Percentiles rank a stretch among this genome's conserved stretches.
These are phyloP conservation scores for Poecilus cupreus DNA, from an alignment of 2,888 invertebrate genomes.

Conservation along the genomic window DNA sequence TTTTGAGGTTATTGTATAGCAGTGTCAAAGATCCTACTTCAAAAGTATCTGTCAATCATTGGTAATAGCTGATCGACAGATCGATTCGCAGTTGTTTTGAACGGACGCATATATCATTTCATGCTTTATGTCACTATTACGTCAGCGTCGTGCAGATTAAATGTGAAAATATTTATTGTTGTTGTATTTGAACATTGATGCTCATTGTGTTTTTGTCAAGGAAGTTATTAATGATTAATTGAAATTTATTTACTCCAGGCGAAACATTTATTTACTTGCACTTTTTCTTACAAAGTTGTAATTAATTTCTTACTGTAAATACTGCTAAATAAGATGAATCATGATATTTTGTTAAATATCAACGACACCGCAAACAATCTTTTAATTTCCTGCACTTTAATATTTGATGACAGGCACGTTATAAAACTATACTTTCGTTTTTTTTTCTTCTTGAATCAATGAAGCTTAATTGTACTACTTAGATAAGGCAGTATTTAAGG, in stretches of 20 bases:
- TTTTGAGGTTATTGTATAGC: not conserved
- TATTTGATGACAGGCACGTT: too few relatives aligned
- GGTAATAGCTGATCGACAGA: not conserved
- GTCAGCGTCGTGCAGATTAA: slow-evolving; percentile 4
- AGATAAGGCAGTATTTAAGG: too few relatives aligned
- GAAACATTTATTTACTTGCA: not conserved
- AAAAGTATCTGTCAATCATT: not conserved
- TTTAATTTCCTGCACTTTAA: not conserved
- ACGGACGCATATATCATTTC: not conserved
- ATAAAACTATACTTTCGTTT: too few relatives aligned
- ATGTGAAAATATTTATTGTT: not conserved
- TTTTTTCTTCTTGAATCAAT: too few relatives aligned
- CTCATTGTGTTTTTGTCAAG: slow-evolving; percentile 18
- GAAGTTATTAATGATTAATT: slow-evolving; percentile 24
- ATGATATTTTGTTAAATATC: not conserved
- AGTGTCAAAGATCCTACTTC: not conserved
- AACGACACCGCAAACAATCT: not conserved
- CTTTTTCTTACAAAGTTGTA: not conserved
- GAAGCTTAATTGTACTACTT: too few relatives aligned
- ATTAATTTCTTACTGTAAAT: slow-evolving; percentile 1
- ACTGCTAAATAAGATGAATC: not conserved
- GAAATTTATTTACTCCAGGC: slow-evolving; percentile 4
- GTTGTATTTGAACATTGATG: not conserved
- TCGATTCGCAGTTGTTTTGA: not conserved
- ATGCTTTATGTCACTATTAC: slow-evolving; percentile 19